These are phyloP conservation scores for Oncopodura yosiiana DNA, from an alignment of 1,140 invertebrate genomes.

Conservation along the genomic window DNA sequence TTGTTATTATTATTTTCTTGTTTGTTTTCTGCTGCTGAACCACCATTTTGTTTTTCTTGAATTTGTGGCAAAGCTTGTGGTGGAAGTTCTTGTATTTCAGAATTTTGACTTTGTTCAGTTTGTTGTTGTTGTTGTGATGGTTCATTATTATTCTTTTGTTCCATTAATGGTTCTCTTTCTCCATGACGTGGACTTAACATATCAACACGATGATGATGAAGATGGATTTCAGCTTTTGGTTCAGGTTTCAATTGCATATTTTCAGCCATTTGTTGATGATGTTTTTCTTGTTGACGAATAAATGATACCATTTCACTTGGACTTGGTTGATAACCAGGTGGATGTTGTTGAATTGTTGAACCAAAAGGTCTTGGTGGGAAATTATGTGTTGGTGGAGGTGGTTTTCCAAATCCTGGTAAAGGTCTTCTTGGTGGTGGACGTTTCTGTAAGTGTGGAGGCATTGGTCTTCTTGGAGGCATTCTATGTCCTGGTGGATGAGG, in stretches of 20 bases:
- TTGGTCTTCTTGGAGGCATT: neutral
- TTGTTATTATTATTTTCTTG: no score
- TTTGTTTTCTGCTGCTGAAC: neutral
- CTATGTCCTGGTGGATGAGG: slow-evolving; percentile 5
- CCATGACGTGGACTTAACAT: slow-evolving; percentile 1
- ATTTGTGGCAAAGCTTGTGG: slow-evolving; percentile 9
- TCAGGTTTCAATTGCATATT: slow-evolving; percentile 20
- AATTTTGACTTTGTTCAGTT: neutral
- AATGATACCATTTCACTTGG: neutral
- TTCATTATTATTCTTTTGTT: slow-evolving; percentile 1
- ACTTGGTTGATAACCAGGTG: neutral
- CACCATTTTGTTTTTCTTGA: slow-evolving; percentile 14
- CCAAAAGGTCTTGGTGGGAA: neutral
- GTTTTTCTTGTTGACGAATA: slow-evolving; percentile 6
- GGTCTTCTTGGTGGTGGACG: slow-evolving; percentile 1
- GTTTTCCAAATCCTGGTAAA: neutral
- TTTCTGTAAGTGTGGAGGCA: neutral
- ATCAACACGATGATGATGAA: neutral
- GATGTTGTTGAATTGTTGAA: slow-evolving; percentile 1
- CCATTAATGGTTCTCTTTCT: neutral
- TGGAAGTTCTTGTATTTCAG: neutral
- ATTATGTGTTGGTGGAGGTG: slow-evolving; percentile 4
- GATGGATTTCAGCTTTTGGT: slow-evolving; percentile 7
- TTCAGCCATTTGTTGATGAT: slow-evolving; percentile 5
- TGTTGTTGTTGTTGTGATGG: neutral